Conservation (phyloP, 2,888 invertebrate species). For the Terebella lapidaria region DNA sequence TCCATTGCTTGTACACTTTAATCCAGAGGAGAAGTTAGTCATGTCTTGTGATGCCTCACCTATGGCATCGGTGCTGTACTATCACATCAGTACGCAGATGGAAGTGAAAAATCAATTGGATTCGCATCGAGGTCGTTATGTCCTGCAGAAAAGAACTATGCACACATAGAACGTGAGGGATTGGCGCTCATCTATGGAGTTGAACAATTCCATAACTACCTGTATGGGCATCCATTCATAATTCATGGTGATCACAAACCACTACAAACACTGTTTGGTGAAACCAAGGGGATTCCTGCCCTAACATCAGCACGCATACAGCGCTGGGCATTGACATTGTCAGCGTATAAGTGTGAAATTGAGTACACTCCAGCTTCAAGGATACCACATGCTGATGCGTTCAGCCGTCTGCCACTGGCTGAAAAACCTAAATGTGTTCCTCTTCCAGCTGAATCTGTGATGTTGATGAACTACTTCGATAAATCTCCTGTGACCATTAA, state of each 20-base stretch:
- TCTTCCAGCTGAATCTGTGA: not conserved
- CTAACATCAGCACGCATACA: too few relatives aligned
- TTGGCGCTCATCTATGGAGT: too few relatives aligned
- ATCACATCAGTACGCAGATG: not conserved
- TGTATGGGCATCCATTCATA: too few relatives aligned
- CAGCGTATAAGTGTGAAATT: constrained; percentile 17
- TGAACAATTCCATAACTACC: too few relatives aligned
- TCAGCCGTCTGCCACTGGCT: not conserved
- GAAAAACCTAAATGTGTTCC: not conserved
- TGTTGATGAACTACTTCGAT: not conserved
- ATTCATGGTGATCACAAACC: constrained; percentile 5
- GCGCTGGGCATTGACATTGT: constrained; percentile 16
- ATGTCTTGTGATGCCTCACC: constrained; percentile 2
- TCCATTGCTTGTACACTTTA: not conserved
- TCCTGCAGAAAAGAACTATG: too few relatives aligned
- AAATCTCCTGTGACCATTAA: not conserved
- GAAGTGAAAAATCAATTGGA: too few relatives aligned
- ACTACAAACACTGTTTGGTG: constrained; percentile 12
- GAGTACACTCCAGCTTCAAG: constrained; percentile 6
- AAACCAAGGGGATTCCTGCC: too few relatives aligned
- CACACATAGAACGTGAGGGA: too few relatives aligned
- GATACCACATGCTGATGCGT: constrained; percentile 2
- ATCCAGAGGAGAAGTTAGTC: not conserved
- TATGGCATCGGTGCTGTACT: too few relatives aligned
- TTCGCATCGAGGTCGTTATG: too few relatives aligned